These are phyloP conservation scores for Cynopterus brachyotis DNA, from an alignment of 2,113 vertebrate genomes.

Conservation along the genomic window DNA sequence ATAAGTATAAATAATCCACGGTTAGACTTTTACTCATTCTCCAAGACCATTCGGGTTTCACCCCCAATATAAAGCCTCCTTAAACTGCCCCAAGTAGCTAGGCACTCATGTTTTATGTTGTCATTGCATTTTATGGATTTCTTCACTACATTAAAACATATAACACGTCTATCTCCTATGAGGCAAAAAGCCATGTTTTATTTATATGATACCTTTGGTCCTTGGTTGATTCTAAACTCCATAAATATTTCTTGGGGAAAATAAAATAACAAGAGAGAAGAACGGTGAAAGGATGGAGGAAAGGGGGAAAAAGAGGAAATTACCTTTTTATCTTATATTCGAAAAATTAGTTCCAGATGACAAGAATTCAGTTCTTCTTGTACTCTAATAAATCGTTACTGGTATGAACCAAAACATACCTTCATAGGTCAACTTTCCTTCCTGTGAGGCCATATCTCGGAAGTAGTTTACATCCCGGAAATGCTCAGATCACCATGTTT, in stretches of 20 bases:
- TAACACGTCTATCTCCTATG: neutral
- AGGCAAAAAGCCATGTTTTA: neutral
- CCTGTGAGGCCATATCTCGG: neutral
- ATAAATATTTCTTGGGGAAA: neutral
- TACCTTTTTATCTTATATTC: neutral
- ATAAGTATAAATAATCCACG: neutral
- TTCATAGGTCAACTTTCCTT: neutral
- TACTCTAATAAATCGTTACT: neutral
- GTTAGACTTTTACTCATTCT: neutral
- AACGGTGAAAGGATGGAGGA: neutral
- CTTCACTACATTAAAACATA: neutral
- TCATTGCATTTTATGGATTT: neutral
- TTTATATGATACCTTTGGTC: neutral
- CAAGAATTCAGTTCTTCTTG: neutral
- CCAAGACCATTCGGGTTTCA: neutral
- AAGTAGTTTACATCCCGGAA: neutral
- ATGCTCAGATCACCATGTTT: neutral
- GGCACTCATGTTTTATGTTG: too few species aligned
- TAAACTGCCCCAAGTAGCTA: too few species aligned
- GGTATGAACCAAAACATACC: conserved; percentile 10
- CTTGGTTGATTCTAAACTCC: neutral
- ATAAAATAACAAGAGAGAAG: neutral
- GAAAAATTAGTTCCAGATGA: neutral
- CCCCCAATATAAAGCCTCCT: neutral
- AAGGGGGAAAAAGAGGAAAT: neutral